Conservation (phyloP, 2,888 invertebrate genomes). For the Maniola hyperantus region DNA sequence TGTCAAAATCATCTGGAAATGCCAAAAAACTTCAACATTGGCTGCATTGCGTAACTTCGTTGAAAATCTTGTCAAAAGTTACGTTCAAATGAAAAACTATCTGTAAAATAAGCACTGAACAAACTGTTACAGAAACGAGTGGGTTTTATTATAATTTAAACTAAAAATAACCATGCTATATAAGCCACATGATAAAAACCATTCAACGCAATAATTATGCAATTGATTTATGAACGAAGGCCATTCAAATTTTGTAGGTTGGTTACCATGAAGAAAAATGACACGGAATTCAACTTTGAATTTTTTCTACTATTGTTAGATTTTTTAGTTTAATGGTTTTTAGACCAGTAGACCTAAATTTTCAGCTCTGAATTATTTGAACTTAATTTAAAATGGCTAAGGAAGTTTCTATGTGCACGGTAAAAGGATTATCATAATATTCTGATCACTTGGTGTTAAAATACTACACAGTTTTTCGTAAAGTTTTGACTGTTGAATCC, state of each 20-base stretch:
- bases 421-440: conserved; percentile 44
- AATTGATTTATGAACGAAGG: background rate
- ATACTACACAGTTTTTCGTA: background rate
- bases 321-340: conserved; percentile 33
- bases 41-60: background rate
- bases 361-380: conserved; percentile 30
- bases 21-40: background rate
- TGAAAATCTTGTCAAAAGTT: background rate
- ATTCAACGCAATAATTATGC: background rate
- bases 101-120: too few species aligned
- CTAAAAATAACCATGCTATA: too few species aligned
- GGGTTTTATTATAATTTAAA: too few species aligned
- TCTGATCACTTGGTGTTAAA: background rate
- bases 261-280: conserved; percentile 34
- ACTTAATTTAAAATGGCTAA: conserved; percentile 65
- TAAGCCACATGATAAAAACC: too few species aligned
- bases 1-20: conserved; percentile 17
- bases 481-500: background rate
- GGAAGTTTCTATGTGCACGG: conserved; percentile 77
- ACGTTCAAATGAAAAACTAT: too few species aligned
- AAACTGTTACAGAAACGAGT: too few species aligned
- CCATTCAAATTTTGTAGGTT: background rate
- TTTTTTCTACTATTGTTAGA: conserved; percentile 34
- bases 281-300: conserved; percentile 46
- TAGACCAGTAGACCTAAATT: conserved; percentile 33